phyloP scores from a whole-genome alignment of 2,113 vertebrate species.

The Anguilla japonica region DNA sequence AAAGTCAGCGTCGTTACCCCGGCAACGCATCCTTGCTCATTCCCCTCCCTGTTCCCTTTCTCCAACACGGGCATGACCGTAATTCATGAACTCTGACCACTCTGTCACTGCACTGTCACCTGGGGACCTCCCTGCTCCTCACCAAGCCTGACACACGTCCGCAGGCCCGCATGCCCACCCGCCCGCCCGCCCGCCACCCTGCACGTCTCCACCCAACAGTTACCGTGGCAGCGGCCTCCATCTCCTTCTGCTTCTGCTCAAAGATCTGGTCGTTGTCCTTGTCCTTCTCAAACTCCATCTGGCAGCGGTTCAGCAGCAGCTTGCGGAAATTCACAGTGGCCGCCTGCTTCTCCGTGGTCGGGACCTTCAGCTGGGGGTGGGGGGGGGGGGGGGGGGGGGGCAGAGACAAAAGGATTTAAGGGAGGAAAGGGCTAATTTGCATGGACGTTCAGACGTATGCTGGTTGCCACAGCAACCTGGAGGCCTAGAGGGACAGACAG shows the following conservation, averaged over 20 bases:
- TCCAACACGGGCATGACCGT: neutral
- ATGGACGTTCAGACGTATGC: neutral
- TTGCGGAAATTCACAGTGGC: slow-evolving; percentile 95
- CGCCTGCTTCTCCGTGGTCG: slow-evolving; percentile 91
- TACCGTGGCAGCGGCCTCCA: slow-evolving; percentile 88
- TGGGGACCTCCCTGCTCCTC: neutral
- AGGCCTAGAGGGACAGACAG: too few species aligned
- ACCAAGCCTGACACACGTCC: neutral
- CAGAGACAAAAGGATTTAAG: slow-evolving; percentile 1
- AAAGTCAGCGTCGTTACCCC: too few species aligned
- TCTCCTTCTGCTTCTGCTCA: slow-evolving; percentile 95
- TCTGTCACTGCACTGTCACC: neutral
- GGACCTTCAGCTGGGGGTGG: slow-evolving; percentile 78
- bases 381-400: neutral
- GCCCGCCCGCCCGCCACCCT: neutral
- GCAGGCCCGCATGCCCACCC: neutral
- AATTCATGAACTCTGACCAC: neutral
- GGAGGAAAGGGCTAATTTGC: slow-evolving; percentile 11
- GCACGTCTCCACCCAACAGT: slow-evolving; percentile 19
- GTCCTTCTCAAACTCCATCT: slow-evolving; percentile 98
- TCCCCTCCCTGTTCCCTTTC: neutral
- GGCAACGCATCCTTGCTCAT: neutral
- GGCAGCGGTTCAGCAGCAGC: slow-evolving; percentile 92
- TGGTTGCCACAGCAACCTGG: too few species aligned
- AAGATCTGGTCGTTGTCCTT: slow-evolving; percentile 96